Evolutionary conservation across 1,140 invertebrate genomes (phyloP).

Genomic region (Anoplophora glabripennis): DNA sequence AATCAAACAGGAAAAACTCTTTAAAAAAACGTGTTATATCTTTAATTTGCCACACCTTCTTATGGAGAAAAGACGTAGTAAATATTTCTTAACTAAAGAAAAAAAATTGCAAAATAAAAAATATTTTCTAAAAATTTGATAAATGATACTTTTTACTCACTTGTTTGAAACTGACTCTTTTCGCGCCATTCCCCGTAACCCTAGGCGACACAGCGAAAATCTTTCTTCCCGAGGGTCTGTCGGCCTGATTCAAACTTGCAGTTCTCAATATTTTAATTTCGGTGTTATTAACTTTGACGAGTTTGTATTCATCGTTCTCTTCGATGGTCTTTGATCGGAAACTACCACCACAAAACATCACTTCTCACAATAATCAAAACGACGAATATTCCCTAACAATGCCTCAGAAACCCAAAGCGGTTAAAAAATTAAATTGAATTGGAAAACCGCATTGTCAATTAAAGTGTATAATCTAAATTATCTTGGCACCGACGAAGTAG

Average conservation of each 20-base stretch:
- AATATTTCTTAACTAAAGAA: too few species aligned
- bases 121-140: too few species aligned
- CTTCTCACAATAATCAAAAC: conserved; percentile 1
- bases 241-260: conserved; percentile 29
- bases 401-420: too few species aligned
- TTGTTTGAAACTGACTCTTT: conserved; percentile 8
- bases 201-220: conserved; percentile 34
- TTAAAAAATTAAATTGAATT: too few species aligned
- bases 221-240: conserved; percentile 20
- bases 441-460: too few species aligned
- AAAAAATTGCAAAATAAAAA: too few species aligned
- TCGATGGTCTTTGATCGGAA: conserved; percentile 36
- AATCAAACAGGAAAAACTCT: too few species aligned
- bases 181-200: conserved; percentile 19
- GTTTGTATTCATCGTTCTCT: conserved; percentile 35
- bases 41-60: too few species aligned
- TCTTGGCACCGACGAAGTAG: too few species aligned
- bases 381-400: not conserved
- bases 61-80: too few species aligned
- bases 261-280: conserved; percentile 35
- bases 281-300: conserved; percentile 30
- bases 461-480: too few species aligned
- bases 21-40: too few species aligned
- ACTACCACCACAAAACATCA: conserved; percentile 42
- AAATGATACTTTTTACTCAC: conserved; percentile 7